Percentiles rank a stretch among this genome's conserved stretches.
Conservation (phyloP, 2,113 vertebrate genomes). For the Eleginops maclovinus region DNA sequence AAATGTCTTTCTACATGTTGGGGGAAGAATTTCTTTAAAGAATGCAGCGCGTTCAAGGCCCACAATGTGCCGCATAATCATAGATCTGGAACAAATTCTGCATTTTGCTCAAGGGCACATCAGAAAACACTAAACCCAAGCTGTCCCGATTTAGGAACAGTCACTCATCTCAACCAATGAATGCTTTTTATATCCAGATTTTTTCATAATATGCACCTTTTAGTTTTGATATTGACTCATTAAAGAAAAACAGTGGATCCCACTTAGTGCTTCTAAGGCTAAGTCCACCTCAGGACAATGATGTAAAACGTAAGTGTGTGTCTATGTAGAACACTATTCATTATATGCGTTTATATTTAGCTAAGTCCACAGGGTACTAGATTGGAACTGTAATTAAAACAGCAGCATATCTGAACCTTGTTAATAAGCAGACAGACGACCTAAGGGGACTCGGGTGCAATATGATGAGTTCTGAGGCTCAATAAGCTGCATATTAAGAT, state of each 20-base stretch:
- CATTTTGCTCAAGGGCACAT: slow-evolving; percentile 33
- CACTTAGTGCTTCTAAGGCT: not conserved
- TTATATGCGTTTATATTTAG: slow-evolving; percentile 63
- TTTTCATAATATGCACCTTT: not conserved
- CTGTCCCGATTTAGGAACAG: not conserved
- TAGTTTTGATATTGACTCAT: not conserved
- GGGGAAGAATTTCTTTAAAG: not conserved
- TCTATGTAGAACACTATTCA: slow-evolving; percentile 50
- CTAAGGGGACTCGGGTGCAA: slow-evolving; percentile 25
- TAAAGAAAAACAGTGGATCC: not conserved
- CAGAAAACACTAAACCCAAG: slow-evolving; percentile 11
- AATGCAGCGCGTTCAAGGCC: not conserved
- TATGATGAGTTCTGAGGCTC: slow-evolving; percentile 47
- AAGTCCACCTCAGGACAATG: not conserved
- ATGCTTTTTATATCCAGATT: slow-evolving; percentile 7
- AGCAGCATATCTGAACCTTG: slow-evolving; percentile 36
- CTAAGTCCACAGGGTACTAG: slow-evolving; percentile 31
- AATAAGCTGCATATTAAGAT: slow-evolving; percentile 56
- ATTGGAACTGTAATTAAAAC: slow-evolving; percentile 66
- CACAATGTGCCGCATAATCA: slow-evolving; percentile 22
- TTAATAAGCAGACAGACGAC: slow-evolving; percentile 61
- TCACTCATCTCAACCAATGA: not conserved
- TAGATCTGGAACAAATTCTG: slow-evolving; percentile 14
- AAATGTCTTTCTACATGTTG: not conserved
- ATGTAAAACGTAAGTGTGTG: slow-evolving; percentile 21